Evolutionary conservation across 2,888 invertebrate genomes (phyloP).

Genomic region (Hypena proboscidalis): DNA sequence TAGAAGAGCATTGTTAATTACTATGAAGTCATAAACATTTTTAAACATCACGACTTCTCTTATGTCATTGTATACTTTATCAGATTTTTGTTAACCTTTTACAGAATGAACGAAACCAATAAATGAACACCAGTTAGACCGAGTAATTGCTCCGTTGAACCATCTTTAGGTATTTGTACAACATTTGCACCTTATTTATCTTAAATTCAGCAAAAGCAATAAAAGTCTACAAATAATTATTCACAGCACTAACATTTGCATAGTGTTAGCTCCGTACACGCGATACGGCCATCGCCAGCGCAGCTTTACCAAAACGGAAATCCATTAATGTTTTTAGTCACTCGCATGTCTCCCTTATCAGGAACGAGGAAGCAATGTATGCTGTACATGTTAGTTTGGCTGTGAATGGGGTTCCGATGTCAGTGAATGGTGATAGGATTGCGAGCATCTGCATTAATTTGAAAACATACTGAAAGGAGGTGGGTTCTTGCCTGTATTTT

Average conservation of each 20-base stretch:
- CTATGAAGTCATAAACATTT: no score
- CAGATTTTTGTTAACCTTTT: no score
- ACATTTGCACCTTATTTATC: slow-evolving; percentile 38
- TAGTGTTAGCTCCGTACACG: slow-evolving; percentile 55
- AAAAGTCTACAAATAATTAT: slow-evolving; percentile 70
- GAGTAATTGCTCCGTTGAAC: neutral
- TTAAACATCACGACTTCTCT: no score
- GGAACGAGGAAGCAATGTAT: slow-evolving; percentile 59
- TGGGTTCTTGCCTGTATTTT: slow-evolving; percentile 24
- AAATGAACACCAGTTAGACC: neutral
- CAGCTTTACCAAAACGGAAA: slow-evolving; percentile 55
- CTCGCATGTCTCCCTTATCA: slow-evolving; percentile 56
- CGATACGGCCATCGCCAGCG: slow-evolving; percentile 45
- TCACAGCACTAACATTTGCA: slow-evolving; percentile 64
- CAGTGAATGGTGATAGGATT: slow-evolving; percentile 23
- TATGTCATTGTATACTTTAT: no score
- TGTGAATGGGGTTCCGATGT: slow-evolving; percentile 31
- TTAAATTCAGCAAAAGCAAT: slow-evolving; percentile 53
- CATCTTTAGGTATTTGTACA: slow-evolving; percentile 3
- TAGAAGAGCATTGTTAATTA: no score
- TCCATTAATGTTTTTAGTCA: slow-evolving; percentile 68
- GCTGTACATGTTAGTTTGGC: slow-evolving; percentile 44
- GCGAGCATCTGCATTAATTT: slow-evolving; percentile 42
- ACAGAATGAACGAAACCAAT: no score
- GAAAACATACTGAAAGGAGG: slow-evolving; percentile 29